These are phyloP conservation scores for Gallinago undulata DNA, from an alignment of 2,113 vertebrate species.

Conservation along the genomic window DNA sequence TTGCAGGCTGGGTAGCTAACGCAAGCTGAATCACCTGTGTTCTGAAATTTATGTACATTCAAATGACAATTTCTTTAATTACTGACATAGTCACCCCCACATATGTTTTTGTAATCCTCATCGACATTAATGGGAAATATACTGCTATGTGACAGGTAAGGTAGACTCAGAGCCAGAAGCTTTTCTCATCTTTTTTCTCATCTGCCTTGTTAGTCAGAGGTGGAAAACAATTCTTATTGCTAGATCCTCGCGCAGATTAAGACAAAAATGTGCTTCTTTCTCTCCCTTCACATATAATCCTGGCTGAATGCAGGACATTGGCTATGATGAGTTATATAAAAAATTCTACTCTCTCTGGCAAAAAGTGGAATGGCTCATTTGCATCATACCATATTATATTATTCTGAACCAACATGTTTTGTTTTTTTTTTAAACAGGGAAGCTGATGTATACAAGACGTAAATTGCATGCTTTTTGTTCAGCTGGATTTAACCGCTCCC, in stretches of 20 bases:
- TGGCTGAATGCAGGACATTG: not conserved
- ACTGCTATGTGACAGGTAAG: not conserved
- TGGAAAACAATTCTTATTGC: not conserved
- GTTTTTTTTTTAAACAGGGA: not conserved
- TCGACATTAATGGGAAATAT: not conserved
- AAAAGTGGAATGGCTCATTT: not conserved
- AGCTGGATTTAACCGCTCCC: not conserved
- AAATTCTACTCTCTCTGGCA: not conserved
- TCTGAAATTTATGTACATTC: not conserved
- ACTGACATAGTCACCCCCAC: not conserved
- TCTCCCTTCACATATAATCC: not conserved
- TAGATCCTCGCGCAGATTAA: not conserved
- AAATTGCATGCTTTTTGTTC: not conserved
- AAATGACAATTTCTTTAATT: constrained; percentile 7
- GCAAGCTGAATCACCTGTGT: not conserved
- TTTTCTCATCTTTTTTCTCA: not conserved
- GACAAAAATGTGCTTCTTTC: not conserved
- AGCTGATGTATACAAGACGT: not conserved
- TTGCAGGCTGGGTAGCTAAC: not conserved
- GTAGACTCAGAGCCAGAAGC: not conserved
- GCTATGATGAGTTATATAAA: not conserved
- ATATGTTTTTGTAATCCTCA: not conserved
- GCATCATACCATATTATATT: not conserved
- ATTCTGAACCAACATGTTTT: not conserved
- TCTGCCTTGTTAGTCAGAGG: not conserved